Base-by-base conservation (phyloP, 1,140 invertebrate species). In the Nymphalis io region DNA sequence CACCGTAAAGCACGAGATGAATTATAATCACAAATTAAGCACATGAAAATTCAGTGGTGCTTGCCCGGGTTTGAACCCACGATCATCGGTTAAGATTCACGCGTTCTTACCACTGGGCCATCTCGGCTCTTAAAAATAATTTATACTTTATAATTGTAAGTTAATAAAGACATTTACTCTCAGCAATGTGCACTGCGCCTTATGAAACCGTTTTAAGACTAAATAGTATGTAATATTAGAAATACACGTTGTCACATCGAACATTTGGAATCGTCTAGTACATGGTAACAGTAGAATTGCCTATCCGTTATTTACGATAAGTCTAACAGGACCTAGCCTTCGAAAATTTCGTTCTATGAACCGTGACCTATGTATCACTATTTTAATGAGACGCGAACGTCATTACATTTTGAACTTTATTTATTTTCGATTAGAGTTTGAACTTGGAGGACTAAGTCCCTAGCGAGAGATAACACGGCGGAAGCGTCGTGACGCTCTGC, bases 341-440 rank as follows among this genome's bases (percentile, higher is more conserved):
- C 44, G 38, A 68, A 55, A 15, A 40, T 60, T 53, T 68, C n/a
- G 46, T 60, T 68, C 65, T 61, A 53, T 68, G 58, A 61, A 55
- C 57, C 48, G 40, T 61, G 21, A 66, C 27, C 27, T 33, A 33
- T 33, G 8, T 46, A 59, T n/a, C 44, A 64, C 40, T 57, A 33
- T 23, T 20, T 44, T 42, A 58, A 66, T 18, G 40, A 44, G 53
- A 68, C 55, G 40, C 20, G 12, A 39, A 10, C 20, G 46, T 60
- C 46, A 15, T 5, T 61, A 42, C 21, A 57, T 59, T 72, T 72
- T 66, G 40, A 59, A 59, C 12, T 76, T 92, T 94, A 96, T 91
- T 96, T 96, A 86, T 98, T 98, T 87, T 98, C 97, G 75, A 98
- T 98, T 51, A 98, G 92, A 68, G 96, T 96, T 92, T 98, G 97